Evolutionary conservation across 2,797 vertebrate species (phyloP).

Genomic region (Pteronotus mesoamericanus): DNA sequence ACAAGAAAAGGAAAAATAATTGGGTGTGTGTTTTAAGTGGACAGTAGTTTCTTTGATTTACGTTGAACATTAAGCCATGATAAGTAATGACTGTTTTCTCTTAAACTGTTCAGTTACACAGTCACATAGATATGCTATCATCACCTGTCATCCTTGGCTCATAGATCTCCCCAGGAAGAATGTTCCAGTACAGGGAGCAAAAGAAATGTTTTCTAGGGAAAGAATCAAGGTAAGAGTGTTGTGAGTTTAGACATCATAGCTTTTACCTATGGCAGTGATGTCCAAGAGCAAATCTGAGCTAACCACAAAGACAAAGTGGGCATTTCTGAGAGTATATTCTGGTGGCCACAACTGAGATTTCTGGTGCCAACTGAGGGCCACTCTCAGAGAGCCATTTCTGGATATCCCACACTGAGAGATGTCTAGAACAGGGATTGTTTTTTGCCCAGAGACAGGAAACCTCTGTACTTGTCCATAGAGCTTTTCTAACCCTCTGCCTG

Average conservation of each 20-base stretch:
- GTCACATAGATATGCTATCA: neutral
- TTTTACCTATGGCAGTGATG: neutral
- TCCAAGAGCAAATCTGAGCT: neutral
- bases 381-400: neutral
- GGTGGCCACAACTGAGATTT: neutral
- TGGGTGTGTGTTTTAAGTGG: neutral
- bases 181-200: conserved; percentile 17
- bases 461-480: conserved; percentile 8
- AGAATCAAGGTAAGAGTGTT: conserved; percentile 1
- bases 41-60: conserved; percentile 7
- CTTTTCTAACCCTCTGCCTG: neutral
- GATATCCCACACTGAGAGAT: neutral
- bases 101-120: conserved; percentile 15
- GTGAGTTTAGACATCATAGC: conserved; percentile 18
- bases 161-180: conserved; percentile 9
- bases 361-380: neutral
- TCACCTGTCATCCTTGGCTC: conserved; percentile 21
- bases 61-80: neutral
- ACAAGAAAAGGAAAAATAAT: conserved; percentile 20
- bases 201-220: conserved; percentile 42
- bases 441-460: neutral
- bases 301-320: neutral
- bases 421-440: neutral
- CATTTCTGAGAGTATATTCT: conserved; percentile 10
- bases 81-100: conserved; percentile 24